Evolutionary conservation across 2,113 vertebrate genomes (phyloP).

Genomic region (Albula glossodonta): DNA sequence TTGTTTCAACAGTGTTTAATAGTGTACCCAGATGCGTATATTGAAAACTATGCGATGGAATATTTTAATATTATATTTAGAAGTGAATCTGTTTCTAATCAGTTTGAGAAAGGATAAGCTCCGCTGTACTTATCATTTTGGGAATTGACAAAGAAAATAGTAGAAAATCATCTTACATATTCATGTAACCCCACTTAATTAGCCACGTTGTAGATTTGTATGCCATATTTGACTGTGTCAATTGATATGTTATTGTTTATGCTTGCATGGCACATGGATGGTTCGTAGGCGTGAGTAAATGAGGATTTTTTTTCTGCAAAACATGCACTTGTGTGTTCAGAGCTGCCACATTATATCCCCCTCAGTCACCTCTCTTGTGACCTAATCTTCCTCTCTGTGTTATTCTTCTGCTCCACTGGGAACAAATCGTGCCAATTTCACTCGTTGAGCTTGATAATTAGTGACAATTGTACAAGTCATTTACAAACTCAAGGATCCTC

Average conservation of each 20-base stretch:
- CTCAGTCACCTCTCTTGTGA: constrained; percentile 30
- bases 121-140: too few species aligned
- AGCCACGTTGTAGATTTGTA: background rate
- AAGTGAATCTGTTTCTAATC: too few species aligned
- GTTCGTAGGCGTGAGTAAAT: background rate
- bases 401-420: constrained; percentile 60
- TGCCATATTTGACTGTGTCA: background rate
- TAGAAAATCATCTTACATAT: background rate
- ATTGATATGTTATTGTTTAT: background rate
- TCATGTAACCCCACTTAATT: background rate
- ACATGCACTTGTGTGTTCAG: background rate
- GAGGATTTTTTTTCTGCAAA: background rate
- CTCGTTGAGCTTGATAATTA: constrained; percentile 74
- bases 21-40: too few species aligned
- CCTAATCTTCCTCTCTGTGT: constrained; percentile 51
- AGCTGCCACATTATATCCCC: background rate
- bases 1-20: too few species aligned
- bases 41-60: too few species aligned
- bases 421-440: constrained; percentile 65
- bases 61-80: too few species aligned
- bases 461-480: constrained; percentile 67
- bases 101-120: background rate
- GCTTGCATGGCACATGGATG: background rate
- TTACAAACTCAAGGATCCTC: constrained; percentile 63
- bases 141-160: background rate